Evolutionary conservation across 2,888 invertebrate genomes (phyloP), one percentile per base, ranked within the genome.

Genomic region (Tenodera sinensis): DNA sequence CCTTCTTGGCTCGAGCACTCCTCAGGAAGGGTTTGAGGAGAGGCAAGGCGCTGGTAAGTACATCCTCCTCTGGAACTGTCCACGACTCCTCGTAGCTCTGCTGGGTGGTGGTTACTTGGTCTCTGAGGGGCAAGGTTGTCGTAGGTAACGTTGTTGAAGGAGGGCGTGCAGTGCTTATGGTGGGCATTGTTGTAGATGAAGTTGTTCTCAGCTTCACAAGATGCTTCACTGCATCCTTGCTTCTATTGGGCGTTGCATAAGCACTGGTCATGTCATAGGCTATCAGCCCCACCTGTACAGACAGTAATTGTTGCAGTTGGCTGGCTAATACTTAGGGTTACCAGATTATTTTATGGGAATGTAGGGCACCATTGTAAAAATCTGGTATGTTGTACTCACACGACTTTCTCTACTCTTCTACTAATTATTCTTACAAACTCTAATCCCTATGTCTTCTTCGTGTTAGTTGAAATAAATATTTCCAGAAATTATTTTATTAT

Each of bases 231-330:
- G 84, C 90, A n/a, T 89, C 89, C 8, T 87, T 85, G 27, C 89
- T 85, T 28, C 90, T 84, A 0, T 28, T 83, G 4, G 83, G 47
- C 3, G 25, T n/a, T 3, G 83, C 84, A 47, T 86, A 85, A 7
- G 87, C 54, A 54, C 89, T 84, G n/a, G 89, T 28, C 34, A 89
- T 83, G 47, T 89, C 88, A 47, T 82, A 83, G 4, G 89, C 88
- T 85, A 89, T 85, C n/a, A 89, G 28, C 20, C 83, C 82, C 15
- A 90, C 90, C 90, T 90, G 89, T 0, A 42, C 30, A 9, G 47
- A 88, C 28, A 83, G n/a, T n/a, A n/a, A n/a, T n/a, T n/a, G n/a
- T n/a, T n/a, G n/a, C n/a, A n/a, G n/a, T n/a, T n/a, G n/a, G n/a
- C n/a, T n/a, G n/a, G n/a, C n/a, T n/a, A n/a, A n/a, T n/a, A n/a